These are phyloP conservation scores for Megalops cyprinoides DNA, from an alignment of 2,797 vertebrate genomes.

Conservation along the genomic window DNA sequence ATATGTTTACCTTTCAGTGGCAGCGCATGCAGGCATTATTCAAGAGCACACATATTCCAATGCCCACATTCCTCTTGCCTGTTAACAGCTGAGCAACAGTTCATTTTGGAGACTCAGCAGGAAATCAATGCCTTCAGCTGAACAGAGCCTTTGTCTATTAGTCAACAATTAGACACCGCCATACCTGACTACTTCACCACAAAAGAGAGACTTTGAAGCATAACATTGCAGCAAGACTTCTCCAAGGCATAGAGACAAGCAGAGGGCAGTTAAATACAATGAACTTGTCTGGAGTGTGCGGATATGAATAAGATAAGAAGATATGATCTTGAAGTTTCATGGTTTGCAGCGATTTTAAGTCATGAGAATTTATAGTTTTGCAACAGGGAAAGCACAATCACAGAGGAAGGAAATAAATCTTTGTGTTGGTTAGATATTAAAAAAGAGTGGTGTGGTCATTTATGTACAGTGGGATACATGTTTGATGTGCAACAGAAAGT, in stretches of 20 bases:
- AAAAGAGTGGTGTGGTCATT: neutral
- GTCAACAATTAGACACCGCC: neutral
- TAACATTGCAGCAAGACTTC: neutral
- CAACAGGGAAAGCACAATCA: neutral
- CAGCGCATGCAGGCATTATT: neutral
- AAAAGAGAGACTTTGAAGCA: neutral
- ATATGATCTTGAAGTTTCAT: neutral
- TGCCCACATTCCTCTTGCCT: neutral
- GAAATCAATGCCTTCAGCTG: neutral
- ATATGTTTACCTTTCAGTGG: neutral
- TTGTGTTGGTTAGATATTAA: neutral
- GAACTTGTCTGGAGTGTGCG: neutral
- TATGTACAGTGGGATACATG: neutral
- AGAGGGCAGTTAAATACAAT: neutral
- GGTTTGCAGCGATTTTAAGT: slow-evolving; percentile 1
- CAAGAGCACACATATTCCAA: neutral
- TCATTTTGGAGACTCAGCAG: neutral
- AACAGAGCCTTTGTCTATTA: neutral
- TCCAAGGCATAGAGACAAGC: neutral
- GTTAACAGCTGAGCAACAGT: neutral
- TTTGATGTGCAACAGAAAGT: neutral
- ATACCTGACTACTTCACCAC: neutral
- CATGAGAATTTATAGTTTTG: neutral
- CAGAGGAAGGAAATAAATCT: neutral
- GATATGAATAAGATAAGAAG: neutral